These are phyloP conservation scores for Dinocampus coccinellae DNA, from an alignment of 2,888 invertebrate genomes.

Conservation along the genomic window DNA sequence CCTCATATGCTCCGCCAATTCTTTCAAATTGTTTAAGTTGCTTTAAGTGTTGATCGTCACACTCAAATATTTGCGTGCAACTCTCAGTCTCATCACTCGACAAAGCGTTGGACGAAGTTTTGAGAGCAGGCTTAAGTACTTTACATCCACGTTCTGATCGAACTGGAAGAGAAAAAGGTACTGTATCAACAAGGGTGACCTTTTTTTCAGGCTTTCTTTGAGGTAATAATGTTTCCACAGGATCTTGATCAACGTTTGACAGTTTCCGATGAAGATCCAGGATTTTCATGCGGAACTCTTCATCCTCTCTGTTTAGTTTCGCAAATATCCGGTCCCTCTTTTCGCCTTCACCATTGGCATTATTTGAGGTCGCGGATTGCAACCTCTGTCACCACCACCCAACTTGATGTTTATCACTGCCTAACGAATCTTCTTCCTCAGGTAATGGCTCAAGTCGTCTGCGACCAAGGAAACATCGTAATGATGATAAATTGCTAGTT, in stretches of 20 bases:
- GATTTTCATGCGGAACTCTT: conserved; percentile 65
- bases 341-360: conserved; percentile 47
- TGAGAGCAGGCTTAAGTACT: conserved; percentile 19
- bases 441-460: conserved; percentile 85
- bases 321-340: conserved; percentile 60
- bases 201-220: conserved; percentile 11
- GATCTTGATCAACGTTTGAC: conserved; percentile 46
- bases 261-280: conserved; percentile 63
- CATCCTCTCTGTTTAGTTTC: conserved; percentile 62
- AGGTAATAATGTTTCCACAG: conserved; percentile 19
- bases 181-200: conserved; percentile 25
- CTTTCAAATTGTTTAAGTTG: conserved; percentile 58
- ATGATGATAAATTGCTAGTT: conserved; percentile 56
- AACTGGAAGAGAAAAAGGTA: background rate
- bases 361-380: conserved; percentile 52
- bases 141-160: conserved; percentile 1
- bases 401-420: conserved; percentile 62
- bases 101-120: background rate
- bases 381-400: conserved; percentile 70
- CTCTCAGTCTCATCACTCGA: conserved; percentile 13
- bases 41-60: conserved; percentile 51
- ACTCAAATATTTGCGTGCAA: conserved; percentile 33
- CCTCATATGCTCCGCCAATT: conserved; percentile 47
- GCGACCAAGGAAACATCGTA: conserved; percentile 71
- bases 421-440: conserved; percentile 82